Percentiles rank a stretch among this genome's conserved stretches.
Evolutionary conservation across 2,113 vertebrate species (phyloP).

Genomic region (Nanorana parkeri): DNA sequence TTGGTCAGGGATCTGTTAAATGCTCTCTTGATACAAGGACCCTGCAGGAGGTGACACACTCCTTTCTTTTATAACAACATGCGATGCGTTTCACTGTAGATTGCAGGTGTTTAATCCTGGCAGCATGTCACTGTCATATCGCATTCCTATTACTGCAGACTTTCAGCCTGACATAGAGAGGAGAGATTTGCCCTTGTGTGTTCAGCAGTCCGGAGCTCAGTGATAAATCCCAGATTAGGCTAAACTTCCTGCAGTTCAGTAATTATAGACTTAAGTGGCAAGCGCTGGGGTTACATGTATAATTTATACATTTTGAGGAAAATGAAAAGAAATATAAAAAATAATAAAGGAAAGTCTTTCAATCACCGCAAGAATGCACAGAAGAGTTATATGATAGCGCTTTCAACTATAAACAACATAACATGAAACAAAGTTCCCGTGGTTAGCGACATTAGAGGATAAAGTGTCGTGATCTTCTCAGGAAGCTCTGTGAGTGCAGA

Average conservation of each 20-base stretch:
- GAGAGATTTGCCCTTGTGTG: slow-evolving; percentile 28
- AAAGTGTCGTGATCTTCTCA: slow-evolving; percentile 37
- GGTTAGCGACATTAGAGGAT: slow-evolving; percentile 56
- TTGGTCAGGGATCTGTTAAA: slow-evolving; percentile 10
- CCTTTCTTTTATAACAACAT: slow-evolving; percentile 48
- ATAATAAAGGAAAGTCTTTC: slow-evolving; percentile 48
- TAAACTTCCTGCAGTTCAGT: slow-evolving; percentile 42
- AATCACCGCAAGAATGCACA: slow-evolving; percentile 50
- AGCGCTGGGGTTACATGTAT: slow-evolving; percentile 12
- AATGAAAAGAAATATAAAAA: slow-evolving; percentile 54
- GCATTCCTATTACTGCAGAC: slow-evolving; percentile 47
- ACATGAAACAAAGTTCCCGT: slow-evolving; percentile 41
- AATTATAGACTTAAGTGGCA: slow-evolving; percentile 53
- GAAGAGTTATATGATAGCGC: not conserved
- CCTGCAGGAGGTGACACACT: slow-evolving; percentile 23
- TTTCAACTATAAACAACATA: slow-evolving; percentile 40
- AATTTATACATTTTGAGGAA: slow-evolving; percentile 49
- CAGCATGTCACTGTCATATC: slow-evolving; percentile 55
- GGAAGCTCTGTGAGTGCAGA: slow-evolving; percentile 52
- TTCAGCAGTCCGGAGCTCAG: slow-evolving; percentile 30
- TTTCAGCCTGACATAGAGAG: slow-evolving; percentile 53
- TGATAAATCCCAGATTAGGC: slow-evolving; percentile 35
- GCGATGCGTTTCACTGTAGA: slow-evolving; percentile 51
- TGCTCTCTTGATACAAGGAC: slow-evolving; percentile 16
- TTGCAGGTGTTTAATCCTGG: not conserved